Conservation (phyloP, 1,140 invertebrate genomes). For the Mercenaria mercenaria region DNA sequence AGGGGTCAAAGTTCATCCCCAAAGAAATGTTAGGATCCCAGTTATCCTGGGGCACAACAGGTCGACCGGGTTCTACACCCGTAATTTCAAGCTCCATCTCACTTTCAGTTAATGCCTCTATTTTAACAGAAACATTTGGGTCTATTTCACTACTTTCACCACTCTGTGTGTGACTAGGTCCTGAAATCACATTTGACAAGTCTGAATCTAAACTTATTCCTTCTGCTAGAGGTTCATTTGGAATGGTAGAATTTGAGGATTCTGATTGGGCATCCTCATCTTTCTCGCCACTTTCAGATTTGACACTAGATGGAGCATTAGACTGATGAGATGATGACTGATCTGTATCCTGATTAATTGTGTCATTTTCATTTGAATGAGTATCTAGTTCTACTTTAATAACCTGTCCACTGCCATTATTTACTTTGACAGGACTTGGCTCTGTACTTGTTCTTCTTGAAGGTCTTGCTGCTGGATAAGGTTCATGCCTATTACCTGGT, state of each 20-base stretch:
- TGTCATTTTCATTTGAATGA: background rate
- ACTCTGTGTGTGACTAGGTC: background rate
- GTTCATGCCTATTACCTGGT: background rate
- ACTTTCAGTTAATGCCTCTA: conserved; percentile 50
- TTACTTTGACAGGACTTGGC: background rate
- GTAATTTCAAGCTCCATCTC: conserved; percentile 58
- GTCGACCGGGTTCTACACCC: conserved; percentile 53
- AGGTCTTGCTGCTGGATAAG: conserved; percentile 33
- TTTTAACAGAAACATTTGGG: conserved; percentile 33
- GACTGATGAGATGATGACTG: background rate
- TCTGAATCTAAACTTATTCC: conserved; percentile 17
- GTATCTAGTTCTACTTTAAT: conserved; percentile 51
- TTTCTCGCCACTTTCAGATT: background rate
- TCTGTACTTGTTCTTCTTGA: background rate
- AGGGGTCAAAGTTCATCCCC: conserved; percentile 24
- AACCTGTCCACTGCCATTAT: background rate
- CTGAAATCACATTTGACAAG: conserved; percentile 9
- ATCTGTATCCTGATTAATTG: background rate
- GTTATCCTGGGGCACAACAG: background rate
- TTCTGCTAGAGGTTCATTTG: background rate
- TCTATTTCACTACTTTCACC: background rate
- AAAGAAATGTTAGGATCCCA: conserved; percentile 44
- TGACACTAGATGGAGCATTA: background rate
- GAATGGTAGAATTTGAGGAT: conserved; percentile 40
- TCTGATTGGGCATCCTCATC: conserved; percentile 35